Evolutionary conservation across 2,797 vertebrate genomes (phyloP).

Genomic region (Pangasius mekongensis): DNA sequence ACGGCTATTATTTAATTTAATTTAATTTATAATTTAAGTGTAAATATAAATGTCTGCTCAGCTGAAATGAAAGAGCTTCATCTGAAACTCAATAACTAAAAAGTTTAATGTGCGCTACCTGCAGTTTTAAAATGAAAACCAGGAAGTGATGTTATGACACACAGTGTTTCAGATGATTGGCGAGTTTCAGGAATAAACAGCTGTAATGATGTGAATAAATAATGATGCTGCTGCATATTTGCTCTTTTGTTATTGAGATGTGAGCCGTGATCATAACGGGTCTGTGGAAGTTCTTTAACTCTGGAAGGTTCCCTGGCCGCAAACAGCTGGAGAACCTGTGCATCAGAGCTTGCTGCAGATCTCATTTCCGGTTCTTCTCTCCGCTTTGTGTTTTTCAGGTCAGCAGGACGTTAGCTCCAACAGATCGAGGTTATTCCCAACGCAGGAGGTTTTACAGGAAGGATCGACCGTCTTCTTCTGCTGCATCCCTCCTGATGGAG

Average conservation of each 20-base stretch:
- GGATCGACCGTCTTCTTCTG: slow-evolving; percentile 62
- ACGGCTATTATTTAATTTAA: neutral
- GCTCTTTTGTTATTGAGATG: neutral
- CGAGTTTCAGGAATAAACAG: neutral
- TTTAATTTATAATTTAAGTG: neutral
- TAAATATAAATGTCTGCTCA: neutral
- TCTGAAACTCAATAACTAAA: neutral
- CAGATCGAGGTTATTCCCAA: slow-evolving; percentile 57
- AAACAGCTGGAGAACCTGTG: neutral
- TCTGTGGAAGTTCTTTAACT: neutral
- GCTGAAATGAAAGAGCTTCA: neutral
- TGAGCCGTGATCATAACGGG: neutral
- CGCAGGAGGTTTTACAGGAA: slow-evolving; percentile 46
- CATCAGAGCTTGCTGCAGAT: neutral
- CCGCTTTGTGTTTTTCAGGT: slow-evolving; percentile 31
- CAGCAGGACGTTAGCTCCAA: neutral
- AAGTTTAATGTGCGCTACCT: neutral
- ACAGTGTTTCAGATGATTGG: neutral
- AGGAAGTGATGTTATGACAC: neutral
- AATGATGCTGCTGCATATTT: neutral
- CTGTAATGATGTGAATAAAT: neutral
- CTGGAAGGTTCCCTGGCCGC: neutral
- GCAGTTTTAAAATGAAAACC: neutral
- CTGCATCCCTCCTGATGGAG: slow-evolving; percentile 62
- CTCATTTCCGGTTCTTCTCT: neutral